Evolutionary conservation across 2,797 vertebrate species (phyloP), one percentile per base, ranked within the genome.

Genomic region (Enteromius thamalakanensis): DNA sequence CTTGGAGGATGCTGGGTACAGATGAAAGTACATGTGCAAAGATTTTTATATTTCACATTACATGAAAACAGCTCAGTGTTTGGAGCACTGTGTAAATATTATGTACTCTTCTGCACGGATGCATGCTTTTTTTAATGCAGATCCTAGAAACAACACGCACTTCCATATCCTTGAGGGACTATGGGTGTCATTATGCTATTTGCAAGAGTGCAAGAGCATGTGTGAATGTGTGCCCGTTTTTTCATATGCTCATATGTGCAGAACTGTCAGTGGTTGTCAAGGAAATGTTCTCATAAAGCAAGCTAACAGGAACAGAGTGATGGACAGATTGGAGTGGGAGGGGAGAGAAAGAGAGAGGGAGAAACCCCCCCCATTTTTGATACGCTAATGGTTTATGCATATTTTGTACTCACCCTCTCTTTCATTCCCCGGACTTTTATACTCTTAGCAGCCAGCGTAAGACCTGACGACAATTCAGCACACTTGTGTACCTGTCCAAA

Each of bases 401-500:
- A 9, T 26, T 55, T 60, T 83, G 10, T 71, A 90, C 85, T 95
- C 89, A 97, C 96, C 94, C 92, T 94, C 83, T 97, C 96, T 86
- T 95, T 96, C 82, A 92, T 84, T 79, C 89, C 95, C 90, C 96
- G 96, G 83, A 96, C 95, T 93, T 95, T 96, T 76, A 97, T 96
- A 86, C 96, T 94, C 91, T 97, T 97, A 89, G 96, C 96, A 1
- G 96, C 96, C 83, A 97, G 92, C 14, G 77, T 92, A 60, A 97
- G 95, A 12, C 96, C 96, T 0, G 96, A 95, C 0, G 95, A 91
- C 81, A 93, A 91, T 85, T 97, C 96, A 0, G 91, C 94, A 88
- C 96, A 97, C 88, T 95, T 96, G 88, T 96, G 96, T 60, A 97
- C 96, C 92, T 96, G 95, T 83, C 96, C 96, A 85, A 97, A 97